Percentiles rank a stretch among this genome's conserved stretches.
These are phyloP conservation scores for Sebastes trivittatus DNA, from an alignment of 2,797 vertebrate genomes.

Conservation along the genomic window DNA sequence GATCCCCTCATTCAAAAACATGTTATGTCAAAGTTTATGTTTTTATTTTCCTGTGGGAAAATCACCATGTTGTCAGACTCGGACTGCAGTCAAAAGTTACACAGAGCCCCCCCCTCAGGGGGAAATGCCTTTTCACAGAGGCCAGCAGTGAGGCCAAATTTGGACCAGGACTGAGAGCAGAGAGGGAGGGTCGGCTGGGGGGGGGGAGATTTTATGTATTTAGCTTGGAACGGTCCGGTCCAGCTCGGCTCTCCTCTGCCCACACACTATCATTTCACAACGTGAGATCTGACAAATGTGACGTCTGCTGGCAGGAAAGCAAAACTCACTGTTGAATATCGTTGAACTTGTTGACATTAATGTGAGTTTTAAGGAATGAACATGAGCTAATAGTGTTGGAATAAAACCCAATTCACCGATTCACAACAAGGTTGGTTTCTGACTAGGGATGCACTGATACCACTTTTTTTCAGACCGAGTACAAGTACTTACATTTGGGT, in stretches of 20 bases:
- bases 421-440: too few relatives aligned
- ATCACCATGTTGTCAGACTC: constrained; percentile 46
- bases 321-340: neutral
- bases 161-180: constrained; percentile 45
- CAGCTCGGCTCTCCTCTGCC: neutral
- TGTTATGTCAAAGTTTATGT: constrained; percentile 62
- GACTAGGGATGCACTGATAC: too few relatives aligned
- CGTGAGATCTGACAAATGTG: constrained; percentile 23
- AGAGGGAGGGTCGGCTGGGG: neutral
- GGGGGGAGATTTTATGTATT: constrained; percentile 30
- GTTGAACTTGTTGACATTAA: neutral
- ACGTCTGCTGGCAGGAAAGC: constrained; percentile 5
- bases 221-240: constrained; percentile 22
- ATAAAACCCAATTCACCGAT: too few relatives aligned
- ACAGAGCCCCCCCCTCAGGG: neutral
- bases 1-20: constrained; percentile 50
- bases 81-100: constrained; percentile 27
- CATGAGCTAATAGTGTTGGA: too few relatives aligned
- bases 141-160: constrained; percentile 59
- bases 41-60: constrained; percentile 76
- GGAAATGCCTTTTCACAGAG: constrained; percentile 47
- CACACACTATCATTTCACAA: constrained; percentile 6
- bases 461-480: too few relatives aligned
- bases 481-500: too few relatives aligned
- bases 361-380: neutral